Base-by-base conservation (phyloP, 2,888 invertebrate genomes). In the Tetragnatha montana region DNA sequence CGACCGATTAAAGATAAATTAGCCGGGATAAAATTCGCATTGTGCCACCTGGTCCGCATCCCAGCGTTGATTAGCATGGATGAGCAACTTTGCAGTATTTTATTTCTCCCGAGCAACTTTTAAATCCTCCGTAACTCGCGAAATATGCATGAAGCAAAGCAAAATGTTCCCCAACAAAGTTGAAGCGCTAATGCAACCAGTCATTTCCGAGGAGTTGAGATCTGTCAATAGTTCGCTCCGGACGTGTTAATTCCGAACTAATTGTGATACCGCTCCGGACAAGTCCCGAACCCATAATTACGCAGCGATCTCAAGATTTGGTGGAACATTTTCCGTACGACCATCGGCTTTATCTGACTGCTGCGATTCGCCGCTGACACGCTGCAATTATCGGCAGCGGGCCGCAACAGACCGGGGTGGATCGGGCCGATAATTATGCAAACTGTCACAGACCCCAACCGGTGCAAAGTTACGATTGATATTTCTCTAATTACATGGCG, bases 1-100 rank as follows among this genome's bases (percentile, higher is more conserved):
- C 21, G 81, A 69, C 86, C 90, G 90, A 90, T 90, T 90, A 90
- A 90, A 90, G 90, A 90, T 87, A 90, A 90, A 90, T 90, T 90
- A 90, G 87, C 87, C 80, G 69, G 90, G 87, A 87, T 87, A 87
- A 90, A 90, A 90, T 87, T 90, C 85, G 87, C 87, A 85, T 87
- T 74, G 75, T 51, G 80, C 79, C 90, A 90, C 87, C 90, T 90
- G 90, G 35, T 81, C 71, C 87, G 60, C 80, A 47, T 90, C 90
- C 81, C 90, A 90, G 21, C 90, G 90, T 87, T 90, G 87, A 90
- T 90, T 90, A 86, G 89, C 89, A 90, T 87, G 87, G 86, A 86
- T 90, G 86, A 79, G 86, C 86, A 90, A 82, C 78, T 86, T 86
- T 82, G 86, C 86, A 86, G 76, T 90, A 73, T 90, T 90, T 90